Conservation (phyloP, 92 coral and sea anemone species). For the Plumapathes pennacea region DNA sequence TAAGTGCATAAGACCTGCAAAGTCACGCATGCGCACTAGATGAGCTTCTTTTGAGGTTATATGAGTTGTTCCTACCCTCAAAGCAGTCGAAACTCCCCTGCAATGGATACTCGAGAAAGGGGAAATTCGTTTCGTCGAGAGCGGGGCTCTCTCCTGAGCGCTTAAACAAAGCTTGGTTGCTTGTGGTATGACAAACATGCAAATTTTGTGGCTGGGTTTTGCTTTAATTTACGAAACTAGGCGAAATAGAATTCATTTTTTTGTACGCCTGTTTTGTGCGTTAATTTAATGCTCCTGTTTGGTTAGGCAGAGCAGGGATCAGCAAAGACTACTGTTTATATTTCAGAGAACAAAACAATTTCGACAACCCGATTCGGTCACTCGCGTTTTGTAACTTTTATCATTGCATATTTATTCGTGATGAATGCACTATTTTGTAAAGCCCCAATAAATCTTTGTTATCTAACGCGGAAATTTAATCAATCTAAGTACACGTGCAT, state of each 20-base stretch:
- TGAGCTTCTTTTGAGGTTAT: neutral
- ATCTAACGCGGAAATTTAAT: slow-evolving; percentile 43
- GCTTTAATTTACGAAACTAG: slow-evolving; percentile 76
- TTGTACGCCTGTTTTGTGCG: slow-evolving; percentile 19
- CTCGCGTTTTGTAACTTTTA: slow-evolving; percentile 13
- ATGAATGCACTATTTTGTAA: slow-evolving; percentile 33
- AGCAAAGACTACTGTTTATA: slow-evolving; percentile 24
- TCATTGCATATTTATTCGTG: slow-evolving; percentile 12
- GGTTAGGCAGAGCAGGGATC: slow-evolving; percentile 43
- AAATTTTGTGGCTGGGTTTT: slow-evolving; percentile 15
- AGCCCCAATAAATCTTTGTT: slow-evolving; percentile 56
- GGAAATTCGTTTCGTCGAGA: too few species aligned
- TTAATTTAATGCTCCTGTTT: too few species aligned
- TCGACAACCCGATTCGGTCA: slow-evolving; percentile 7
- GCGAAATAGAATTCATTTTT: slow-evolving; percentile 58
- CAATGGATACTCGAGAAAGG: too few species aligned
- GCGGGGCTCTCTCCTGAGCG: too few species aligned
- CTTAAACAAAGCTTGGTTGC: too few species aligned
- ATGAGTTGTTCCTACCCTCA: slow-evolving; percentile 5
- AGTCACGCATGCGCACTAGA: slow-evolving; percentile 92
- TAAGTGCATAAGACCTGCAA: too few species aligned
- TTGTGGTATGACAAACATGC: slow-evolving; percentile 25
- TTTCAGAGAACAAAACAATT: neutral
- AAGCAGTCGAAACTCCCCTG: slow-evolving; percentile 20
- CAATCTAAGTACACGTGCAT: slow-evolving; percentile 72